These are phyloP conservation scores for Drosophila mettleri DNA, from an alignment of 2,888 invertebrate species.

Conservation along the genomic window DNA sequence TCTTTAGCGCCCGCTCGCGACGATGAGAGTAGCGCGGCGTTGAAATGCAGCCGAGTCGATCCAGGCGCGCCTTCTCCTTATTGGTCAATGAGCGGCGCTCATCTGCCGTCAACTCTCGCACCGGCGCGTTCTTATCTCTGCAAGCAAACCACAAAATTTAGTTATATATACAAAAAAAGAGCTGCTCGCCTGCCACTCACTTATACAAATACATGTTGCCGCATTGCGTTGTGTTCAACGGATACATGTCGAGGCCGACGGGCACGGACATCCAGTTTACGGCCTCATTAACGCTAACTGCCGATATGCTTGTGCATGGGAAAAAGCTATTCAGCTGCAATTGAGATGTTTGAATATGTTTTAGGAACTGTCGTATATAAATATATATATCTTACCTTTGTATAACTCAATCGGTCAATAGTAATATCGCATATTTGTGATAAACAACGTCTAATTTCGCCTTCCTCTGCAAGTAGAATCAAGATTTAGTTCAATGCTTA, in stretches of 20 bases:
- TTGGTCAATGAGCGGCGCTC: constrained; percentile 87
- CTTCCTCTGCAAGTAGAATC: constrained; percentile 78
- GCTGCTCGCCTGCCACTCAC: constrained; percentile 82
- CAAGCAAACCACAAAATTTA: constrained; percentile 1
- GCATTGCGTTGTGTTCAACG: constrained; percentile 87
- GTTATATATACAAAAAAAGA: neutral
- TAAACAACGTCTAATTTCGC: constrained; percentile 86
- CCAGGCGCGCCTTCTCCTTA: constrained; percentile 87
- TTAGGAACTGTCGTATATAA: neutral
- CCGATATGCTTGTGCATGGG: constrained; percentile 88
- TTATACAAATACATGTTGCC: constrained; percentile 89
- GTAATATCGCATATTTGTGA: constrained; percentile 87
- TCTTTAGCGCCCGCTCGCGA: constrained; percentile 90
- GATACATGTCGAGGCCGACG: constrained; percentile 86
- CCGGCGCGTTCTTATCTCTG: constrained; percentile 88
- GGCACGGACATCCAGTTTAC: constrained; percentile 88
- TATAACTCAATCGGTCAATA: constrained; percentile 88
- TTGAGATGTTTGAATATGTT: neutral
- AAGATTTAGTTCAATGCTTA: neutral
- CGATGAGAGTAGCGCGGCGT: constrained; percentile 87
- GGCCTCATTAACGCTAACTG: constrained; percentile 87
- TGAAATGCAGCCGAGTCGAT: constrained; percentile 84
- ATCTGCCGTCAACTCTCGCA: constrained; percentile 87
- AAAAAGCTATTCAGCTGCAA: constrained; percentile 85
- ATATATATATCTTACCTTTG: constrained; percentile 84